phyloP scores from a whole-genome alignment of 2,888 invertebrate species.

The Ptychoptera albimana region DNA sequence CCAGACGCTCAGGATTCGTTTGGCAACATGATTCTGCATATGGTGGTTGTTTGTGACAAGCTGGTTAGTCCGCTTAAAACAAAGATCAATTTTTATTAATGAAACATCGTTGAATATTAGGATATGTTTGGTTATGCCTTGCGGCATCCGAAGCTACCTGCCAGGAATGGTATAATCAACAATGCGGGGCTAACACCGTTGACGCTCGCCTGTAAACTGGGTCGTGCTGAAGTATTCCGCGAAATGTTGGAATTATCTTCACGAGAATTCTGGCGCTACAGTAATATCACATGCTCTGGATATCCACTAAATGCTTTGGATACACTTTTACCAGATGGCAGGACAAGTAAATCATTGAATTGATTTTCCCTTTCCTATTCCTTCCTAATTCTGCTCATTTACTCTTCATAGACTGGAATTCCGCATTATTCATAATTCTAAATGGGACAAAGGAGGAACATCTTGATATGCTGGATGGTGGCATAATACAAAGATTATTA shows the following conservation, averaged over 20 bases:
- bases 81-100: no score
- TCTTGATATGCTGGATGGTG: slow-evolving; percentile 96
- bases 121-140: slow-evolving; percentile 98
- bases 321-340: slow-evolving; percentile 84
- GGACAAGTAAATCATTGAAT: slow-evolving; percentile 56
- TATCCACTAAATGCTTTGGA: slow-evolving; percentile 94
- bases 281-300: slow-evolving; percentile 95
- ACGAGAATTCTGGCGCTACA: slow-evolving; percentile 96
- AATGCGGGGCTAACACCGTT: slow-evolving; percentile 83
- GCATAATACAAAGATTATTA: slow-evolving; percentile 88
- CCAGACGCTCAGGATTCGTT: slow-evolving; percentile 93
- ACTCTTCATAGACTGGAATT: slow-evolving; percentile 78
- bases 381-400: neutral
- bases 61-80: slow-evolving; percentile 44
- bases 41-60: slow-evolving; percentile 97
- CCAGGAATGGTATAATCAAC: slow-evolving; percentile 83
- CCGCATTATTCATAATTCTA: slow-evolving; percentile 91
- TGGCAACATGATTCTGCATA: slow-evolving; percentile 98
- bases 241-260: slow-evolving; percentile 95
- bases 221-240: slow-evolving; percentile 88
- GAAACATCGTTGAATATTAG: no score
- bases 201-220: slow-evolving; percentile 90
- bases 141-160: slow-evolving; percentile 83
- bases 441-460: slow-evolving; percentile 97
- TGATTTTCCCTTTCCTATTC: neutral